Base-by-base conservation (phyloP, 2,888 invertebrate genomes). In the Tethea ocularis region DNA sequence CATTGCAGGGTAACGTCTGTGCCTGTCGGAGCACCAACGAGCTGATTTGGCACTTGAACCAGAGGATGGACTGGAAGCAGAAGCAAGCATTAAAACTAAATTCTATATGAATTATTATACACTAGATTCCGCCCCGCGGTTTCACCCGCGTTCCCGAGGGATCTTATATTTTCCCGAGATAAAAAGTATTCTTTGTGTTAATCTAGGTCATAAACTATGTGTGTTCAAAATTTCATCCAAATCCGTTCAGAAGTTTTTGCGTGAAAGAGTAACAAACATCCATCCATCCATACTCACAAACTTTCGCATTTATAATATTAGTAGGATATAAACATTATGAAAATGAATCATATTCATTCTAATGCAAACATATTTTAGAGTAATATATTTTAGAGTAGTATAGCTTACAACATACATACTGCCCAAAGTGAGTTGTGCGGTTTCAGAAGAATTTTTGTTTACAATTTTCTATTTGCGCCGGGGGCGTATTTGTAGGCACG, bases 1-100 rank as follows among this genome's bases (percentile, higher is more conserved):
- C 95, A 95, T 86, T 97, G 96, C 75, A 98, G 94, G 63, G 96
- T 96, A 83, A 98, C 97, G 88, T 97, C 96, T 69, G 97, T 97
- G 75, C 96, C 96, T 72, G 96, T 95, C 58, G 97, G 97, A 63
- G 97, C 97, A 38, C 98, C 98, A 66, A 98, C 97, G 85, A 98
- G 94, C 94, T 98, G 98, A 93, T 97, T 98, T 76, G 97, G 97
- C 75, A 98, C 98, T 95, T 97, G 97, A 76, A 98, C 97, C 93
- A 97, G 93, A 57, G 98, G 98, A 88, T 97, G 97, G 94, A 98
- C 98, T 98, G 95, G 0, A 76, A 74, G 76, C 68, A 78, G 78
- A 69, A 51, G 61, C 13, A 23, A 54, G 52, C 33, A 7, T n/a
- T 56, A 26, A 26, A 20, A 22, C 38, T 41, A 24, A 41, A 61